phyloP scores from a whole-genome alignment of 2,797 vertebrate genomes.

The Steatocranus sp. region DNA sequence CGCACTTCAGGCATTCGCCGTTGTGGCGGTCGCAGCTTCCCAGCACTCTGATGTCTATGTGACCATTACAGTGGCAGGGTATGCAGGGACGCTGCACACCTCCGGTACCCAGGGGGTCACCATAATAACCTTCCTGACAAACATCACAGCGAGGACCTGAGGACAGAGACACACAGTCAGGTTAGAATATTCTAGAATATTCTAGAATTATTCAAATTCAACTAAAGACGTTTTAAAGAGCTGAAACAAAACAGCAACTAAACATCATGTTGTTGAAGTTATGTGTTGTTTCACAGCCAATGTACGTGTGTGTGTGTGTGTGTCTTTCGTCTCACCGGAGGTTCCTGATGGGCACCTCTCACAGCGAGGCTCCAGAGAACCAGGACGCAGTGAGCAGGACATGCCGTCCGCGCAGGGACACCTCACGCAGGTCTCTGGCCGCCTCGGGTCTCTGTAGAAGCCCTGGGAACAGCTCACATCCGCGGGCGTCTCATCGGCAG shows the following conservation, averaged over 20 bases:
- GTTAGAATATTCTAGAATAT: background rate
- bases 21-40: constrained; percentile 80
- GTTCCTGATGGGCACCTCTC: constrained; percentile 79
- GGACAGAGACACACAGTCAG: background rate
- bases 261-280: background rate
- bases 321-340: constrained; percentile 69
- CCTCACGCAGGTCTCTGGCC: constrained; percentile 57
- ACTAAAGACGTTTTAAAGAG: fast-evolving
- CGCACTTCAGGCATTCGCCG: constrained; percentile 80
- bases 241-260: background rate
- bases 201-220: background rate
- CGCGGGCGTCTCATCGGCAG: constrained; percentile 80
- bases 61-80: constrained; percentile 80
- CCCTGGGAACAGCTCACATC: constrained; percentile 73
- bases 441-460: constrained; percentile 76
- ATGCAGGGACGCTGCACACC: constrained; percentile 71
- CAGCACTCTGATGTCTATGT: constrained; percentile 65
- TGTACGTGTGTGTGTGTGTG: too few relatives aligned
- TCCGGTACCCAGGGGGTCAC: constrained; percentile 72
- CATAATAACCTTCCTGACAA: constrained; percentile 86
- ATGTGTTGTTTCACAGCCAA: fast-evolving
- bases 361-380: constrained; percentile 71
- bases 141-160: constrained; percentile 82
- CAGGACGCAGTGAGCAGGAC: constrained; percentile 73
- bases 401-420: constrained; percentile 81